Percentiles rank a stretch among this genome's conserved stretches.
phyloP scores from a whole-genome alignment of 2,113 vertebrate genomes.

The Rhabdornis inornatus region DNA sequence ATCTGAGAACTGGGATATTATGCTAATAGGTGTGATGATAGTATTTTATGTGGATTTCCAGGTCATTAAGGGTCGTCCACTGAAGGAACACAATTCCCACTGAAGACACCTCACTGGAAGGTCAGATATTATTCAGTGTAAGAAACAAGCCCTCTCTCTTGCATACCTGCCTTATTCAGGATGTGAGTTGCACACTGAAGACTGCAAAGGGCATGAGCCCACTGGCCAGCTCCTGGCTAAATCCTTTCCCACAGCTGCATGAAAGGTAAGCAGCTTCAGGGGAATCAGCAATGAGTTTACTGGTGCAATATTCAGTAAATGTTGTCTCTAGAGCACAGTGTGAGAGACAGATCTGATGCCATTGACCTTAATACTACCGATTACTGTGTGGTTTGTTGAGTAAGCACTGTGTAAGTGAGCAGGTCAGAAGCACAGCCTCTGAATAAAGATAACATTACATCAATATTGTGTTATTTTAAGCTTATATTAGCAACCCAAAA shows the following conservation, averaged over 20 bases:
- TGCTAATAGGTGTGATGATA: neutral
- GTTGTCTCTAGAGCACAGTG: neutral
- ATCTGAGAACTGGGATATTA: neutral
- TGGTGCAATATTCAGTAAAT: neutral
- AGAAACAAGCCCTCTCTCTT: neutral
- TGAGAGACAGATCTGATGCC: neutral
- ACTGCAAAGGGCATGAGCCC: neutral
- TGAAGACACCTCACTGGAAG: neutral
- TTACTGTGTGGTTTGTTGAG: neutral
- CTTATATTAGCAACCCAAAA: neutral
- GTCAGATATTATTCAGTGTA: neutral
- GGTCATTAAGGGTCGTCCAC: neutral
- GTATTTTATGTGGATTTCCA: neutral
- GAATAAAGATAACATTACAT: slow-evolving; percentile 19
- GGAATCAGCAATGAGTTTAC: neutral
- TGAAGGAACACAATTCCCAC: neutral
- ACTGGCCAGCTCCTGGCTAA: neutral
- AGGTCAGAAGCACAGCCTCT: neutral
- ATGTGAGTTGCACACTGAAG: neutral
- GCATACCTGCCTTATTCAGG: neutral
- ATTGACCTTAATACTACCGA: neutral
- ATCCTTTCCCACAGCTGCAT: neutral
- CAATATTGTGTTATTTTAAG: neutral
- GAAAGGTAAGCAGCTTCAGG: neutral
- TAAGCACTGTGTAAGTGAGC: neutral